phyloP scores from a whole-genome alignment of 2,797 vertebrate genomes.

The Centroberyx gerrardi region DNA sequence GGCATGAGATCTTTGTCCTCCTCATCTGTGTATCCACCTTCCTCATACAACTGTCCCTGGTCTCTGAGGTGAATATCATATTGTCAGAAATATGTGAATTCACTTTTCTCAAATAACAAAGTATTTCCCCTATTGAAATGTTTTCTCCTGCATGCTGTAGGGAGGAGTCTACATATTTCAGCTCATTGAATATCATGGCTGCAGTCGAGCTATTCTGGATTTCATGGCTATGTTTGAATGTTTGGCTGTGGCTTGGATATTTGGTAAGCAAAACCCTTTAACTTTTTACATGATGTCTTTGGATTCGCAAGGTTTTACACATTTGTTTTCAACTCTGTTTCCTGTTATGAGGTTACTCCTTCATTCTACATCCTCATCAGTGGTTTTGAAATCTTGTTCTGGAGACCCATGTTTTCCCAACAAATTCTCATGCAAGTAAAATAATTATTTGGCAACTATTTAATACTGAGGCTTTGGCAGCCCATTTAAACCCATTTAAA shows the following conservation, averaged over 20 bases:
- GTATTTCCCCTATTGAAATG: not conserved
- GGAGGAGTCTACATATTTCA: slow-evolving; percentile 88
- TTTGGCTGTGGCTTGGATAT: slow-evolving; percentile 88
- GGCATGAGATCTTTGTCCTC: slow-evolving; percentile 64
- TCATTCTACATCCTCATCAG: no score
- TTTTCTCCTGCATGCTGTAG: slow-evolving; percentile 17
- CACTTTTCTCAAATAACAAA: no score
- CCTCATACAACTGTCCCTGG: slow-evolving; percentile 56
- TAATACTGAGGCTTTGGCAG: no score
- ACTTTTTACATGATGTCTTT: no score
- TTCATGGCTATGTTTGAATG: slow-evolving; percentile 87
- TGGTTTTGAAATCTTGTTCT: no score
- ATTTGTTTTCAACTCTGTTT: no score
- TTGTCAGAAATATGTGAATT: not conserved
- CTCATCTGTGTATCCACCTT: slow-evolving; percentile 59
- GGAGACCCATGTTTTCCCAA: no score
- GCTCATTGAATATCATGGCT: slow-evolving; percentile 89
- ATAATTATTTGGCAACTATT: no score
- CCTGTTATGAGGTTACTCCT: no score
- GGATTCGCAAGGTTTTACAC: no score
- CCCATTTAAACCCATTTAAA: no score
- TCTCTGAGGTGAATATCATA: slow-evolving; percentile 60
- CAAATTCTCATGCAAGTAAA: no score
- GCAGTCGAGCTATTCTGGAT: slow-evolving; percentile 83
- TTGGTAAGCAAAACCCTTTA: slow-evolving; percentile 80